phyloP scores from a whole-genome alignment of 1,140 invertebrate species.

The Heliconius nattereri region DNA sequence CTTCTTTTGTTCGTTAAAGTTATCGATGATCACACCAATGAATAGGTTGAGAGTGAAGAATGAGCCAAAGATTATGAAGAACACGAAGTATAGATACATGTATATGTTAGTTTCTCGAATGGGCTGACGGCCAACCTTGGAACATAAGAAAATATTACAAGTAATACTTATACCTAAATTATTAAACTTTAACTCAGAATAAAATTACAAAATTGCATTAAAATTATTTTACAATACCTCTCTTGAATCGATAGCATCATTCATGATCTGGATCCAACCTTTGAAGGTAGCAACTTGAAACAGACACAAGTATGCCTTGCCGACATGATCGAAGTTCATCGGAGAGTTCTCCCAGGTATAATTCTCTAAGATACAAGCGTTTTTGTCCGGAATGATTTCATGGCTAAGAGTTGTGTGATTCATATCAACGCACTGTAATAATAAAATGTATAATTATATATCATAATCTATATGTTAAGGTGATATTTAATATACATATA shows the following conservation, averaged over 20 bases:
- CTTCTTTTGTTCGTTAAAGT: slow-evolving; percentile 99
- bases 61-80: slow-evolving; percentile 98
- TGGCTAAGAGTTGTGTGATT: slow-evolving; percentile 90
- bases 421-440: slow-evolving; percentile 90
- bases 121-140: slow-evolving; percentile 93
- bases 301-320: slow-evolving; percentile 97
- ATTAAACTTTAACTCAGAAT: neutral
- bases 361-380: slow-evolving; percentile 92
- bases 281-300: slow-evolving; percentile 99
- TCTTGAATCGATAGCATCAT: slow-evolving; percentile 97
- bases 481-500: neutral
- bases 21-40: slow-evolving; percentile 99
- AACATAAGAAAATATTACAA: slow-evolving; percentile 23
- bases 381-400: slow-evolving; percentile 92
- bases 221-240: slow-evolving; percentile 82
- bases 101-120: slow-evolving; percentile 96
- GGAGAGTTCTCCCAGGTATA: slow-evolving; percentile 97
- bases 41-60: slow-evolving; percentile 99
- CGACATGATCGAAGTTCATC: slow-evolving; percentile 99
- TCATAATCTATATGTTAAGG: neutral
- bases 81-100: slow-evolving; percentile 99
- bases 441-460: slow-evolving; percentile 22
- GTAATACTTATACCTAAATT: neutral
- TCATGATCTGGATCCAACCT: slow-evolving; percentile 98
- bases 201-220: neutral